Base-by-base conservation (phyloP, 2,888 invertebrate genomes). In the Cantharis rustica region DNA sequence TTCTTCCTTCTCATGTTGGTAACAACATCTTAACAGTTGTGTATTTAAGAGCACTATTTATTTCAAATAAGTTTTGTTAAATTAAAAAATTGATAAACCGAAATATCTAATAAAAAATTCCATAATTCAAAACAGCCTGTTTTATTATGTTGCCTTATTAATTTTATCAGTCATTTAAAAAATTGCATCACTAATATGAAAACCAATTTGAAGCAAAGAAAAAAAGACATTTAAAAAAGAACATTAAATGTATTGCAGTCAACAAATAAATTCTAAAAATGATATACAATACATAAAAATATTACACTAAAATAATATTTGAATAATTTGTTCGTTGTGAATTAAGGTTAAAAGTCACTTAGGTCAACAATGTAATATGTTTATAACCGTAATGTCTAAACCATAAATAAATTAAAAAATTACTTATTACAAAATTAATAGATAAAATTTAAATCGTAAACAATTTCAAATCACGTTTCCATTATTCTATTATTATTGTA, bases 291-390 rank as follows among this genome's bases (percentile, higher is more conserved):
- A 61, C 47, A 69, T 68, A 68, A 68, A 16, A 70, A 70, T 20
- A 47, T 20, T 26, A 47, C 31, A 61, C 16, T 66, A 20, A 66
- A 16, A 47, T 66, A n/a, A 66, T 66, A 69, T 62, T 71, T 63
- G 62, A 71, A 63, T 26, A 27, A 62, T 71, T 13, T 71, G 15
- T 27, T 62, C 62, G 16, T 23, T 71, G 31, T 71, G 31, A 62
- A 62, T 26, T 26, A 71, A 71, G 71, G 71, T 71, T 23, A 71
- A 71, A 71, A 62, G 71, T 71, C 62, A 62, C 47, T 71, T 62
- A 10, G 16, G 62, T 71, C 26, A 62, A 71, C 20, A 62, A 71
- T 71, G 16, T n/a, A 71, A 23, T 63, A 13, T 63, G 62, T 63
- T 71, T 63, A 71, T 62, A 71, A 71, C 70, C 23, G 71, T 47